These are phyloP conservation scores for Pachypsylla venusta DNA, from an alignment of 1,140 invertebrate genomes.

Conservation along the genomic window DNA sequence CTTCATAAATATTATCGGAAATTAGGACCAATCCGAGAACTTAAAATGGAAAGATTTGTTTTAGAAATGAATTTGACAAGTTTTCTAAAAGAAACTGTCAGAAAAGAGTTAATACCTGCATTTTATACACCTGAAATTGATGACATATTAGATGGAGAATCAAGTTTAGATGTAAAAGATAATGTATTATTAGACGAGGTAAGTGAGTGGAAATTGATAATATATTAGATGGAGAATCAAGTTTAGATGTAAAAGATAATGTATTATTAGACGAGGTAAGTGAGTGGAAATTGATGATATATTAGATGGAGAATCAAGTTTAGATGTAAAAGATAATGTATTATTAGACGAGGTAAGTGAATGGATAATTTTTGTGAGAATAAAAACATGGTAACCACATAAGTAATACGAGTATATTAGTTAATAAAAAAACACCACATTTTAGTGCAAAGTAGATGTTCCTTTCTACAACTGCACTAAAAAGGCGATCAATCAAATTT, in stretches of 20 bases:
- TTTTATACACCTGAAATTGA: neutral
- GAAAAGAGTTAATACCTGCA: neutral
- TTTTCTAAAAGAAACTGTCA: neutral
- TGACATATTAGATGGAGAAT: neutral
- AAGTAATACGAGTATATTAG: too few species aligned
- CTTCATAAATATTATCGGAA: neutral
- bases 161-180: neutral
- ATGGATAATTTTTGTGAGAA: too few species aligned
- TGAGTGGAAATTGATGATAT: neutral
- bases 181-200: neutral
- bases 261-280: neutral
- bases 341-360: neutral
- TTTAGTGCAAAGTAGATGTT: too few species aligned
- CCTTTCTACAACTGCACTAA: too few species aligned
- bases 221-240: neutral
- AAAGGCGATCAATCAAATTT: too few species aligned
- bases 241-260: neutral
- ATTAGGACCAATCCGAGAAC: neutral
- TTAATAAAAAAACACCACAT: too few species aligned
- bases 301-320: neutral
- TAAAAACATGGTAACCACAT: too few species aligned
- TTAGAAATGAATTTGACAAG: constrained; percentile 5
- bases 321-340: neutral
- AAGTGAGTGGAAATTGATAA: neutral
- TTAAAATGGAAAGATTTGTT: neutral